These are phyloP conservation scores for Drosophila seguyi DNA, from an alignment of 1,140 invertebrate genomes.

Conservation along the genomic window DNA sequence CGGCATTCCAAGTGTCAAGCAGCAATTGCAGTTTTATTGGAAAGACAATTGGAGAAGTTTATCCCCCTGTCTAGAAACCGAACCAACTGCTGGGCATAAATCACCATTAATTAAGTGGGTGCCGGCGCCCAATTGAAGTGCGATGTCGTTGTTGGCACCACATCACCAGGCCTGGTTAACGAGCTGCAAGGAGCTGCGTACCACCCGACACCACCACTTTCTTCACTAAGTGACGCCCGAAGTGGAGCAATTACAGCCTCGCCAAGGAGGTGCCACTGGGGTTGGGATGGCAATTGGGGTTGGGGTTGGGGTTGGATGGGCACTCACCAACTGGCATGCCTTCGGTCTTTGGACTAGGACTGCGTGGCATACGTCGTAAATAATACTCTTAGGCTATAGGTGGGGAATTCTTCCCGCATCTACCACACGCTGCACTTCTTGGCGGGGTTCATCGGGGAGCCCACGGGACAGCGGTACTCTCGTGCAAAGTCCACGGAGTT, in stretches of 20 bases:
- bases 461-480: slow-evolving; percentile 90
- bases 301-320: not conserved
- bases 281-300: not conserved
- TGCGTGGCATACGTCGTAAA: slow-evolving; percentile 39
- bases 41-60: slow-evolving; percentile 69
- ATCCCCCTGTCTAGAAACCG: not conserved
- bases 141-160: slow-evolving; percentile 57
- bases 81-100: slow-evolving; percentile 65
- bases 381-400: slow-evolving; percentile 64
- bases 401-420: not conserved
- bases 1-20: slow-evolving; percentile 15
- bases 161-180: slow-evolving; percentile 29
- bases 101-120: slow-evolving; percentile 76
- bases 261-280: not conserved
- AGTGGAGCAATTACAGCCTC: slow-evolving; percentile 40
- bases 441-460: slow-evolving; percentile 92
- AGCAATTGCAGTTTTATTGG: slow-evolving; percentile 47
- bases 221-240: slow-evolving; percentile 34
- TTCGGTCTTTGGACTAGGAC: slow-evolving; percentile 27
- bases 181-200: slow-evolving; percentile 21
- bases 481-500: slow-evolving; percentile 93
- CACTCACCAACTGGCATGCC: slow-evolving; percentile 52
- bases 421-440: slow-evolving; percentile 90
- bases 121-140: slow-evolving; percentile 62
- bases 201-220: slow-evolving; percentile 23